Evolutionary conservation across 2,113 vertebrate species (phyloP), one percentile per base, ranked within the genome.

Genomic region (Dipodomys stephensi): DNA sequence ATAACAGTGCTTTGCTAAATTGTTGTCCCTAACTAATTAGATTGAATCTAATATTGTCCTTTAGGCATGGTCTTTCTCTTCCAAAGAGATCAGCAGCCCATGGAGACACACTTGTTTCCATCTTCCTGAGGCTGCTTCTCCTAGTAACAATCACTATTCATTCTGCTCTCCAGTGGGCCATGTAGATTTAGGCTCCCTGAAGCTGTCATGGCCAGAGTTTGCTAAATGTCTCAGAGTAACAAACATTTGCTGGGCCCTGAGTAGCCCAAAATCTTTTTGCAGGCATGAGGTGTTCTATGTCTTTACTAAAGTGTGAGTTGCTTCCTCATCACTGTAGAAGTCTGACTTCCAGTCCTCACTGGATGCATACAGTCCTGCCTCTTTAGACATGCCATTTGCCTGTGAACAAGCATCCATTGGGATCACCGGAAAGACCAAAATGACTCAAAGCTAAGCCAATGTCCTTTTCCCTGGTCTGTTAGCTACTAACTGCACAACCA

Each of bases 351-450:
- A 28, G 46, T 60, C 88, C 30, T 35, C 10, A 25, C 27, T n/a
- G 13, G 3, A 2, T 3, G 39, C 12, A 0, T 16, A 32, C 1
- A 49, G 5, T 11, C 49, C 49, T 32, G 22, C 19, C 30, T 35
- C 57, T n/a, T 27, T n/a, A 49, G 10, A 64, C 46, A 78, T 8
- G 81, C 3, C 20, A 77, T 35, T 57, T 69, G 23, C 69, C 64
- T 49, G 60, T 49, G 19, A 78, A 35, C 11, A 72, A 67, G 57
- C 57, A 71, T 87, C 1, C 16, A 27, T 39, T 16, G 7, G 46
- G 13, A 27, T 71, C 62, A 68, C 27, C 7, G 9, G 64, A 79
- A 81, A 83, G 4, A 79, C 82, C 74, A 85, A 91, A 96, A 72
- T 28, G 30, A 39, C 20, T 67, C 16, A 80, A 13, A 15, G 22